phyloP scores from a whole-genome alignment of 2,113 vertebrate genomes.

The Campylomormyrus numenius region DNA sequence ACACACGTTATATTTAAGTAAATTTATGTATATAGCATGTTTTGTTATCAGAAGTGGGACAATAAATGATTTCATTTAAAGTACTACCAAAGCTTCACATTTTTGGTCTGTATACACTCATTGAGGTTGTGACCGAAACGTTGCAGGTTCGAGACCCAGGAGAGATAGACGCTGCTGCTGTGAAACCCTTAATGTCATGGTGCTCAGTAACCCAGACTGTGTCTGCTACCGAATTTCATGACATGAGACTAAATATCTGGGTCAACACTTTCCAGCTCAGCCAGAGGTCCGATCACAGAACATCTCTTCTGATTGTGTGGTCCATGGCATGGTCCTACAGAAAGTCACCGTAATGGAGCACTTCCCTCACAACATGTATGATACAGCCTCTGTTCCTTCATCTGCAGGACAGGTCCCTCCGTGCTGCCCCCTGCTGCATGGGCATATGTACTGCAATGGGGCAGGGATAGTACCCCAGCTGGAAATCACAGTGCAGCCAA shows the following conservation, averaged over 20 bases:
- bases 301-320: background rate
- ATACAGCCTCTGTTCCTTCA: conserved; percentile 39
- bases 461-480: conserved; percentile 15
- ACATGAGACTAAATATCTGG: background rate
- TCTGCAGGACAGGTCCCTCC: conserved; percentile 49
- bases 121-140: background rate
- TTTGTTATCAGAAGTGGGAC: background rate
- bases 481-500: conserved; percentile 27
- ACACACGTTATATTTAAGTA: background rate
- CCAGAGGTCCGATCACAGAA: background rate
- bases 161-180: background rate
- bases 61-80: background rate
- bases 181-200: background rate
- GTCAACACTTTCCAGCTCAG: background rate
- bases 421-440: conserved; percentile 42
- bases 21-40: background rate
- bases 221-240: background rate
- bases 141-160: background rate
- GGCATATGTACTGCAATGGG: conserved; percentile 50
- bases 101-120: background rate
- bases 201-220: background rate
- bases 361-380: conserved; percentile 39
- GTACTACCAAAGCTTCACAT: background rate
- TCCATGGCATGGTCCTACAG: conserved; percentile 28
- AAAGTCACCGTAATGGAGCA: conserved; percentile 40